These are phyloP conservation scores for Lasioglossum vierecki DNA, from an alignment of 2,888 invertebrate genomes.

Conservation along the genomic window DNA sequence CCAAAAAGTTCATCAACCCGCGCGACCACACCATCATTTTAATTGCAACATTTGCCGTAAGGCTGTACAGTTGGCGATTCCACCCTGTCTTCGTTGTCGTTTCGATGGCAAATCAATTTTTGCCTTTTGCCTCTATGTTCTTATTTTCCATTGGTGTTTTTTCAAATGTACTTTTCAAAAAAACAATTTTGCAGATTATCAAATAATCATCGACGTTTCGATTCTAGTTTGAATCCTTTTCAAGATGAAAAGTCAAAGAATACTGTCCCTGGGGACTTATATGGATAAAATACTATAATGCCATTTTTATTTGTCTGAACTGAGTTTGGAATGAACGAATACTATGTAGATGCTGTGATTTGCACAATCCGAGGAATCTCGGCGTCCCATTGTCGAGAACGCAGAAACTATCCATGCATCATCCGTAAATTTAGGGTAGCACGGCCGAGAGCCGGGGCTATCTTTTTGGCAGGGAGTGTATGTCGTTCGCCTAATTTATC, in stretches of 20 bases:
- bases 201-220: too few relatives aligned
- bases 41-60: constrained; percentile 3
- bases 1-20: constrained; percentile 24
- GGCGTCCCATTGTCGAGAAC: background rate
- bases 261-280: too few relatives aligned
- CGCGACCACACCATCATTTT: constrained; percentile 6
- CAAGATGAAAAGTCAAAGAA: too few relatives aligned
- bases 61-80: background rate
- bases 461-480: background rate
- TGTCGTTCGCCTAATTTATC: constrained; percentile 20
- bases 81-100: background rate
- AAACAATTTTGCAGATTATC: too few relatives aligned
- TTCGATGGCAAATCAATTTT: background rate
- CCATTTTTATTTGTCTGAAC: too few relatives aligned
- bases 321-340: too few relatives aligned
- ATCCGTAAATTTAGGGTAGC: background rate
- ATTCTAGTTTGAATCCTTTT: too few relatives aligned
- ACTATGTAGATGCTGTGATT: too few relatives aligned
- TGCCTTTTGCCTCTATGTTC: background rate
- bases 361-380: background rate
- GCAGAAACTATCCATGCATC: background rate
- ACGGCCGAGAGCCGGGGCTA: background rate
- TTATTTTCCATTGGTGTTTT: too few relatives aligned
- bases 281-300: too few relatives aligned
- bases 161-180: too few relatives aligned